Conservation (phyloP, 2,797 vertebrate genomes). For the Anniella stebbinsi region DNA sequence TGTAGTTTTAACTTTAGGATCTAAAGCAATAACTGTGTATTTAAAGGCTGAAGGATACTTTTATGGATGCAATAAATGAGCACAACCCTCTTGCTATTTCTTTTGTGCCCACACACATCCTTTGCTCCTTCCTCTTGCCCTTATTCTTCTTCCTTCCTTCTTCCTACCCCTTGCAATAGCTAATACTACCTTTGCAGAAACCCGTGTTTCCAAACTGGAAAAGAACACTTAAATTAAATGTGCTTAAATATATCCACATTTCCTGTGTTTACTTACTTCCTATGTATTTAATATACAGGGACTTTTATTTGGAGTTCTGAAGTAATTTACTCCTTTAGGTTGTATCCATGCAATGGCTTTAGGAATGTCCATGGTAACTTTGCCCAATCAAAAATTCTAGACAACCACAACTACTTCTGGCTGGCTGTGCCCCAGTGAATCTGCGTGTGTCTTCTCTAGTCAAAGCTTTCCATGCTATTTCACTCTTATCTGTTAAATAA, state of each 20-base stretch:
- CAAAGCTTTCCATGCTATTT: not conserved
- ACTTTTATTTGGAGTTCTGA: not conserved
- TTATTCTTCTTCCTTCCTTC: not conserved
- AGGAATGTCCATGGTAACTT: not conserved
- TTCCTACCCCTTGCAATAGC: not conserved
- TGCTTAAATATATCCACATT: not conserved
- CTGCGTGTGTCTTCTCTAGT: not conserved
- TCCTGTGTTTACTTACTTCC: not conserved
- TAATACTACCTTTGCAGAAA: not conserved
- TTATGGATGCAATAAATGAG: slow-evolving; percentile 45
- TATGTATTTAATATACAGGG: not conserved
- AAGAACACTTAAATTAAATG: not conserved
- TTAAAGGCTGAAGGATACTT: slow-evolving; percentile 40
- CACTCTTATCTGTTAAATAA: not conserved
- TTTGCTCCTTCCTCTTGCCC: not conserved
- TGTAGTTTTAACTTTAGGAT: slow-evolving; percentile 7
- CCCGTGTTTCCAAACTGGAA: not conserved
- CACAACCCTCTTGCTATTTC: not conserved
- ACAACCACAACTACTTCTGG: not conserved
- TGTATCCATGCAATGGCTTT: not conserved
- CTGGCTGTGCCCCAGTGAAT: not conserved
- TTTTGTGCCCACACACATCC: not conserved
- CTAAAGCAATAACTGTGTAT: slow-evolving; percentile 1
- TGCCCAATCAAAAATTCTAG: not conserved
- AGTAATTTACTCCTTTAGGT: not conserved